Base-by-base conservation (phyloP, 2,113 vertebrate species). In the Melanerpes aurifrons region DNA sequence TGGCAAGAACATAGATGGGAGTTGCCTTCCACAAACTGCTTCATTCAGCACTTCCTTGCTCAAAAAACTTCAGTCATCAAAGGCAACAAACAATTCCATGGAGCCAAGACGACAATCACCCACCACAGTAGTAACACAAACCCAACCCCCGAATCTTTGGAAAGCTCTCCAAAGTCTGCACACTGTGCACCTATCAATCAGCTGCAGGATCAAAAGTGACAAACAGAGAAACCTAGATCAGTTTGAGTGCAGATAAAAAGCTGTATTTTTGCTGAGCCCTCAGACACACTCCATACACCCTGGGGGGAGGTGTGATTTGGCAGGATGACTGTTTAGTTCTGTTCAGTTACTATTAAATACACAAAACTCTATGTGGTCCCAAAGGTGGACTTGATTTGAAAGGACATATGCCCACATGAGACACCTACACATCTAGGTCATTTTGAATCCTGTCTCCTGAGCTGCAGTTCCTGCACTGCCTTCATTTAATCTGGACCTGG, bases 1-100 rank as follows among this genome's bases (percentile, higher is more conserved):
- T 28, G n/a, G 18, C 6, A 0, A 0, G 3, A 4, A 4, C 3
- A 1, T 3, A 10, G 10, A 21, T 24, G 32, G 6, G 10, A 28
- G 18, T 10, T 2, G 26, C 20, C 81, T 63, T 62, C 76, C 37
- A 28, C 50, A 63, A 8, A 1, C 47, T 10, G 8, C 0, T 21
- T 62, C 32, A 56, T 29, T 22, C 59, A 32, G 25, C 12, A 0
- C 45, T 24, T 43, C 37, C 28, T 59, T 43, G 9, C 73, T 86
- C 61, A 16, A 56, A 63, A 73, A n/a, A 3, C 3, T 28, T 13
- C 53, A 32, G 5, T 26, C 43, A 12, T 9, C 37, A 86, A 61
- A n/a, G 31, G 53, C 50, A 47, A 73, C 72, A 54, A 31, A 4
- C 64, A 66, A 12, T 25, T 47, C 56, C 32, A 58, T 1, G 0